phyloP scores from a whole-genome alignment of 2,113 vertebrate species.

The Calidris pygmaea region DNA sequence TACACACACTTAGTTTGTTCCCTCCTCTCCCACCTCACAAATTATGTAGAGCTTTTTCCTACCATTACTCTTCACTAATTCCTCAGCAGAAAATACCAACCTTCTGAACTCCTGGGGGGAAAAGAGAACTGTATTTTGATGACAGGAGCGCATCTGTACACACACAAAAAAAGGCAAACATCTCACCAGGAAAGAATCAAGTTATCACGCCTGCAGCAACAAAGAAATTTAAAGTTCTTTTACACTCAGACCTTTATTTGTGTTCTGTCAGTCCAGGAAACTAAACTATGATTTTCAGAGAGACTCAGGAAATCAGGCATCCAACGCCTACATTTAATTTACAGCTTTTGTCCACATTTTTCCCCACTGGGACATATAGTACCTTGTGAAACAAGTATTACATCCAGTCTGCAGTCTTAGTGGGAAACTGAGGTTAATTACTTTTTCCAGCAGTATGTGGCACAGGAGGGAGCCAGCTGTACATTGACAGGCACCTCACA shows the following conservation, averaged over 20 bases:
- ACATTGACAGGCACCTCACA: not conserved
- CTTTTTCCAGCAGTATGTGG: not conserved
- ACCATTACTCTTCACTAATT: not conserved
- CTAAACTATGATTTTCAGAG: not conserved
- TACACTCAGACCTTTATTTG: not conserved
- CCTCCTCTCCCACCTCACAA: not conserved
- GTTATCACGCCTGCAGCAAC: not conserved
- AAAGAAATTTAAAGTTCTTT: not conserved
- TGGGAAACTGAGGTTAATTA: constrained; percentile 10
- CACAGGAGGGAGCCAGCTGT: constrained; percentile 23
- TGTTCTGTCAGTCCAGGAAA: not conserved
- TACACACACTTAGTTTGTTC: not conserved
- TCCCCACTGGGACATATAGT: not conserved
- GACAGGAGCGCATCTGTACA: not conserved
- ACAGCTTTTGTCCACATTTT: not conserved
- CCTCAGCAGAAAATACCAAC: not conserved
- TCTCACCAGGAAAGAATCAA: not conserved
- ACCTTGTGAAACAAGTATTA: not conserved
- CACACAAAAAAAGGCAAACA: not conserved
- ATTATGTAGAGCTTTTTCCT: not conserved
- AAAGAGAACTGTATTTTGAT: not conserved
- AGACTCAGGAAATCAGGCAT: not conserved
- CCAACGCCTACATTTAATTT: not conserved
- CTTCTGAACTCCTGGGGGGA: not conserved
- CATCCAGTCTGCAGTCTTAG: not conserved